Evolutionary conservation across 92 coral and sea anemone genomes (phyloP), one percentile per base, ranked within the genome.

Genomic region (Meandrina meandrites): DNA sequence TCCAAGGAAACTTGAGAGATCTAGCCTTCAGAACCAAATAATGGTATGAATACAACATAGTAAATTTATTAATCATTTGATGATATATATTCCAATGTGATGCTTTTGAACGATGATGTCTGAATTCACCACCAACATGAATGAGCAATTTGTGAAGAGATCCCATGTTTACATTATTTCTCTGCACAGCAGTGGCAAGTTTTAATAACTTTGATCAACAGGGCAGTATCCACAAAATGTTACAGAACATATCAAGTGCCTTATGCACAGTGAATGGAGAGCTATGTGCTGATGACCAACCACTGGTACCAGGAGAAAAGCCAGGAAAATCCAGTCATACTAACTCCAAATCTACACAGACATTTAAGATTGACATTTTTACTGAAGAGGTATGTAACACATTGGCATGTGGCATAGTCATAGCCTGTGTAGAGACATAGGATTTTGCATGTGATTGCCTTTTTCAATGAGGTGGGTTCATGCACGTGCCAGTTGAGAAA

Each of bases 211-310:
- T 24, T 3, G 8, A 4, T 27, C 32, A 11, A 45, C 73, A 85
- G 88, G 66, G 88, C 6, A 77, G 88, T 40, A 30, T 85, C 51
- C 75, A 78, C 32, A 64, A 24, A 14, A 60, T 22, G 35, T 78
- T 85, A 19, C 89, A 70, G 60, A 86, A 57, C 71, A 79, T 86
- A 54, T 79, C 85, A 50, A 69, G 54, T 32, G 89, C 89, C 58
- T 51, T 97, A 36, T 96, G 96, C 50, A 93, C 96, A 4, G 93
- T 97, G 28, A 91, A 93, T 88, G 96, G 96, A 17, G 89, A 88
- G 27, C 78, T 94, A 22, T 36, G 86, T 24, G 83, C 91, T 36
- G 91, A 79, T 68, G 94, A 94, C 0, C 92, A 92, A 62, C 82
- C 74, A 2, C 75, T 97, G 60, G 87, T 88, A 45, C 82, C 89